A percentile compares a stretch with the other conserved stretches of the same genome.
These are phyloP conservation scores for Cyanistes caeruleus DNA, from an alignment of 2,113 vertebrate species.

Conservation along the genomic window DNA sequence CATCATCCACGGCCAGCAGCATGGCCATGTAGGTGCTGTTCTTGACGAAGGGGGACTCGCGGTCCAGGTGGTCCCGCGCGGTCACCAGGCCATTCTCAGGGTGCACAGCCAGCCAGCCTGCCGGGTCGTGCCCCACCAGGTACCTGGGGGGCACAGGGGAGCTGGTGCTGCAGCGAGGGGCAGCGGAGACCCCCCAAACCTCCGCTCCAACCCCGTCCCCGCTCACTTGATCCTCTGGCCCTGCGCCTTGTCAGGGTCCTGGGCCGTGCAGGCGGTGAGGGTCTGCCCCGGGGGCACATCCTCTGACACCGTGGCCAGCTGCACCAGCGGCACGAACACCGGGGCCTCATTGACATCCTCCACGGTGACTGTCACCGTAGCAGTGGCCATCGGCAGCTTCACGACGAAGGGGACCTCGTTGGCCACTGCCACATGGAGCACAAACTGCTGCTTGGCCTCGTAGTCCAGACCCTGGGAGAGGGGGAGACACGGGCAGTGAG, in stretches of 20 bases:
- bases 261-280: conserved; percentile 74
- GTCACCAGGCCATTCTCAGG: conserved; percentile 77
- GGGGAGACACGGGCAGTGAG: neutral
- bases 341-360: conserved; percentile 83
- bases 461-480: conserved; percentile 84
- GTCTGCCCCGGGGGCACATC: neutral
- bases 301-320: conserved; percentile 66
- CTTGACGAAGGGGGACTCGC: conserved; percentile 80
- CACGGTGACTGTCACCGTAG: conserved; percentile 81
- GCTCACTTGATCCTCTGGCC: conserved; percentile 84
- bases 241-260: conserved; percentile 83
- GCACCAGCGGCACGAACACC: conserved; percentile 72
- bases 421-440: conserved; percentile 78
- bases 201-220: fast-evolving
- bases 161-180: fast-evolving
- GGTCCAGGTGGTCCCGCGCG: conserved; percentile 74
- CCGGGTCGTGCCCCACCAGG: conserved; percentile 75
- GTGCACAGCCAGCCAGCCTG: conserved; percentile 79
- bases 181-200: fast-evolving
- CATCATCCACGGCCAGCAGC: conserved; percentile 82
- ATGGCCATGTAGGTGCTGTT: conserved; percentile 77
- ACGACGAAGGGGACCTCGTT: conserved; percentile 79
- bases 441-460: conserved; percentile 74
- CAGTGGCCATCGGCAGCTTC: conserved; percentile 77
- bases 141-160: conserved; percentile 76